Evolutionary conservation across 2,888 invertebrate species (phyloP), one percentile per base, ranked within the genome.

Genomic region (Unio pictorum): DNA sequence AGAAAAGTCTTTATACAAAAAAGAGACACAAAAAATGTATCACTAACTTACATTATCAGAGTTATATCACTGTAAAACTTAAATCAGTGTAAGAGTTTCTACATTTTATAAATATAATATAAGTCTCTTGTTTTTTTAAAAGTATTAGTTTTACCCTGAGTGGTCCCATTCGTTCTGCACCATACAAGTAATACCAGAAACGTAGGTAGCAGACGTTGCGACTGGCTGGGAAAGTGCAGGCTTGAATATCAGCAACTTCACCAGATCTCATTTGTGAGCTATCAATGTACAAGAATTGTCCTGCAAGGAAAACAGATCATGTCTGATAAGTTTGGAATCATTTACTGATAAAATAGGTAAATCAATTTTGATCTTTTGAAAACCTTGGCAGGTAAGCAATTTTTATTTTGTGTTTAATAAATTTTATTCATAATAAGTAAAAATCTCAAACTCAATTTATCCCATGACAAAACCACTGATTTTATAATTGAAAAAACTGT

Each of bases 181-280:
- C 86, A 59, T 74, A 83, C 87, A 84, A 86, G 72, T 80, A 81
- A 78, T 85, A 86, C 79, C 76, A 86, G 76, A 86, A 84, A 26
- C 86, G 61, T 18, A 86, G 65, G 57, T 80, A 82, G 69, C 86
- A 86, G 4, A 81, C 67, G 3, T 76, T 77, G 55, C 66, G 73
- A 71, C 82, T 81, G 54, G 80, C 72, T 11, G 80, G 79, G 79
- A 84, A 86, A 1, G 66, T 30, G 6, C 83, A 82, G 1, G 84
- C 75, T 59, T 72, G 71, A 6, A 85, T 45, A 26, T 77, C 73
- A 8, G 83, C 81, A 1, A 78, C 64, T 54, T 82, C 79, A 15
- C 81, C 81, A 8, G 72, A 55, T 11, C 61, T 65, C 73, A 80
- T 73, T 11, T 65, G 65, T 11, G 73, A 64, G 54, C 76, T 74